Base-by-base conservation (phyloP, 1,140 invertebrate species). In the Onthophagus taurus region DNA sequence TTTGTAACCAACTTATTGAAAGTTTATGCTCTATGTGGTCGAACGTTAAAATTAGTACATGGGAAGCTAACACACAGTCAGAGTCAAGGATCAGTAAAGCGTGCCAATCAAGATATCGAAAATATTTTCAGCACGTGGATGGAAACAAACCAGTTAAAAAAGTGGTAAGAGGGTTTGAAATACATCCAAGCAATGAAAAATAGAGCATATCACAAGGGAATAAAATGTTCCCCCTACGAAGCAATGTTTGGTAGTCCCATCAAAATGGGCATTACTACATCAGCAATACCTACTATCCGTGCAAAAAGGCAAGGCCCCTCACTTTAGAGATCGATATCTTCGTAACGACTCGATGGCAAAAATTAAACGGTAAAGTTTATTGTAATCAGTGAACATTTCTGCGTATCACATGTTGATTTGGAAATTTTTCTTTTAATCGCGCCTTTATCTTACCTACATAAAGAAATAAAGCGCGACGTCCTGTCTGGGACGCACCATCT, bases 61-160 rank as follows among this genome's bases (percentile, higher is more conserved):
- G 63, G 60, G 20, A 58, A 59, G 35, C 55, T 55, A 7, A 31
- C 58, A 12, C 58, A 60, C 31, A 50, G 34, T 38, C 53, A 56
- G 42, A 48, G 37, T 35, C 53, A 59, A 48, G 51, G 42, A 13
- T 54, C 38, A 31, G 57, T 58, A 5, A 55, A 63, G 44, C 31
- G 58, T n/a, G 50, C 51, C 2, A 65, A 63, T 46, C 60, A 62
- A 51, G 61, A 65, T 44, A 49, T 64, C 13, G 46, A 65, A 43
- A 59, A 65, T 24, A 64, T 65, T 47, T 12, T 63, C 12, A 20
- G 14, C 24, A 23, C 57, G 8, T 65, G 58, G 61, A 37, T 63
- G 58, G 45, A 63, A 61, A 30, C 19, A 26, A 42, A 44, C 50
- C 11, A 58, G 2, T 8, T 38, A 6, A 51, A 31, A 44, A 50